Base-by-base conservation (phyloP, 2,797 vertebrate species). In the Lacerta viridis region DNA sequence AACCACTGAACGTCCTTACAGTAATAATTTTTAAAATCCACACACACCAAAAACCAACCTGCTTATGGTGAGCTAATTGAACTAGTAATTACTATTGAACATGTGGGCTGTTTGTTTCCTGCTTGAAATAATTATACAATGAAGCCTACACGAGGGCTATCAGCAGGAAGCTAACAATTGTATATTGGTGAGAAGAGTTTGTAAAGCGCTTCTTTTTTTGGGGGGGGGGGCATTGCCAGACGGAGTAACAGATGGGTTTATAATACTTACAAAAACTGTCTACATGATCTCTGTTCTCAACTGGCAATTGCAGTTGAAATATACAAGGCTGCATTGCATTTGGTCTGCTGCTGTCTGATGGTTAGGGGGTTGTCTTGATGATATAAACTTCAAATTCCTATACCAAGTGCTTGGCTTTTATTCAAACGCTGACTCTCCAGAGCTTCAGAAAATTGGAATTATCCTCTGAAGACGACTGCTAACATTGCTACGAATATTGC, bases 81-180 rank as follows among this genome's bases (percentile, higher is more conserved):
- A 93, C 94, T 94, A 95, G 90, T 94, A 95, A 96, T 96, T 95
- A 93, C 93, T 93, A 90, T 92, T 92, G 91, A 95, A 94, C 92
- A 94, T 91, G 94, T 93, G 90, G 90, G 91, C 89, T 95, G 81
- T 91, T 91, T 95, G 88, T 93, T 95, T 95, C 87, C 92, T 95
- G 86, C 91, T 94, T 95, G 92, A 96, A 96, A 93, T 94, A 94
- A 95, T 96, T 96, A 94, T 64, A 36, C 88, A 91, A 27, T 91
- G 95, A 96, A 93, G 92, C 83, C 90, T 95, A 71, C 81, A 84
- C 61, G 61, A 88, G 69, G 80, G 55, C 74, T 94, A 89, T 92
- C 94, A 94, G 89, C 90, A 92, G 95, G 95, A 94, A 92, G 82
- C 66, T 95, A 96, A 94, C 94, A 95, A 95, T 89, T 88, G 76